Evolutionary conservation across 2,113 vertebrate genomes (phyloP), one percentile per base, ranked within the genome.

Genomic region (Thomomys bottae): DNA sequence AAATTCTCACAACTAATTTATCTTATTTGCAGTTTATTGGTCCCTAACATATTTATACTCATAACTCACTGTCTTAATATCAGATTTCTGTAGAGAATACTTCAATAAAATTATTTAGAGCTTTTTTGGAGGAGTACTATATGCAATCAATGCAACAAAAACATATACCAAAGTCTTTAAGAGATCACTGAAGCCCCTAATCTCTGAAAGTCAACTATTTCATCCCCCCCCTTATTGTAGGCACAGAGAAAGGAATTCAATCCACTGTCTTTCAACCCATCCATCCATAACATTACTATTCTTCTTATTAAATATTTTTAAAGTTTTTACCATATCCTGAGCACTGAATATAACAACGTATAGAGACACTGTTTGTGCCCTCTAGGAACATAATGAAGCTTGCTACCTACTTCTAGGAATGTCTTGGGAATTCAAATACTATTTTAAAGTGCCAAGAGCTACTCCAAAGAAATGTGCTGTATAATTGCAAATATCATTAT

Each of bases 401-500:
- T 93, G 61, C 84, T 81, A 91, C 84, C 77, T 84, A 90, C 94
- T 95, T 94, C 78, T 38, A 72, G 78, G 68, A 89, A 91, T 90
- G 82, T 54, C 90, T 94, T 49, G 42, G 68, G 84, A 45, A 93
- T 72, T 87, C 87, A 95, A 95, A 94, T 82, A 77, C 84, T 93
- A 92, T 95, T 92, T 94, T 89, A 94, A 95, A 95, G 49, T 95
- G 89, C 95, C 89, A 94, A 92, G 77, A 96, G 96, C 94, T 92
- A 94, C 84, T 93, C 92, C 84, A 81, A 93, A 95, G 93, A 96
- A 96, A 97, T 95, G 95, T 95, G 81, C 89, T 96, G 90, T 96
- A 92, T 96, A 95, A 97, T 96, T 97, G 91, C 84, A 95, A 84
- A 93, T 95, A 93, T 95, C 88, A 89, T 91, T 84, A 72, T 85